Conservation (phyloP, 2,888 invertebrate species). For the Agriopis marginaria region DNA sequence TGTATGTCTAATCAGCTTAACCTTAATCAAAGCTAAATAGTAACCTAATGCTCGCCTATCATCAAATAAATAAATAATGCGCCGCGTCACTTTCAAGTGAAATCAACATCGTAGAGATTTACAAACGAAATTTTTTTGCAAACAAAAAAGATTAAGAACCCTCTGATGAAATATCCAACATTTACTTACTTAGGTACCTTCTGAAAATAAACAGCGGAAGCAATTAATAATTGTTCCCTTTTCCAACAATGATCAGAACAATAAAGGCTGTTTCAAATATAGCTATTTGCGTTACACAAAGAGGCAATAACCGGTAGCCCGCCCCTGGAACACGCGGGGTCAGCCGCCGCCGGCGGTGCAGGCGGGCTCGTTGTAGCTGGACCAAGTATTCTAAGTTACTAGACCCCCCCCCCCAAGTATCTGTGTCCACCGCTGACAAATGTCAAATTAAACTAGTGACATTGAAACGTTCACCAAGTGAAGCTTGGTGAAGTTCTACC, state of each 20-base stretch:
- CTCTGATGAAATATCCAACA: conserved; percentile 8
- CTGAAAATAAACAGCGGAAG: conserved; percentile 15
- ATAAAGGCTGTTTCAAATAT: conserved; percentile 29
- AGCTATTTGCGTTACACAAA: conserved; percentile 12
- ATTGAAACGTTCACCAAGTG: too few relatives aligned
- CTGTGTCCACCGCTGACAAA: too few relatives aligned
- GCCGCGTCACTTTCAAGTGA: too few relatives aligned
- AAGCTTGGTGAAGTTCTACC: too few relatives aligned
- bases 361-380: not conserved
- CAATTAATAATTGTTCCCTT: conserved; percentile 19
- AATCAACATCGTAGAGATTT: too few relatives aligned
- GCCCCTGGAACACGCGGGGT: conserved; percentile 2
- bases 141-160: not conserved
- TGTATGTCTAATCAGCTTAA: too few relatives aligned
- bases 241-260: conserved; percentile 24
- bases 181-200: not conserved
- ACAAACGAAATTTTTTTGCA: not conserved
- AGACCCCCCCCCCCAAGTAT: too few relatives aligned
- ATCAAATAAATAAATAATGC: not conserved
- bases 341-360: not conserved
- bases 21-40: too few relatives aligned
- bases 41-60: too few relatives aligned
- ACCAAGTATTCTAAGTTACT: too few relatives aligned
- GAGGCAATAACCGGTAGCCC: conserved; percentile 13
- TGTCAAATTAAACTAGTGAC: too few relatives aligned